phyloP scores from a whole-genome alignment of 1,140 invertebrate genomes.

The Brachionus rotundiformis region DNA sequence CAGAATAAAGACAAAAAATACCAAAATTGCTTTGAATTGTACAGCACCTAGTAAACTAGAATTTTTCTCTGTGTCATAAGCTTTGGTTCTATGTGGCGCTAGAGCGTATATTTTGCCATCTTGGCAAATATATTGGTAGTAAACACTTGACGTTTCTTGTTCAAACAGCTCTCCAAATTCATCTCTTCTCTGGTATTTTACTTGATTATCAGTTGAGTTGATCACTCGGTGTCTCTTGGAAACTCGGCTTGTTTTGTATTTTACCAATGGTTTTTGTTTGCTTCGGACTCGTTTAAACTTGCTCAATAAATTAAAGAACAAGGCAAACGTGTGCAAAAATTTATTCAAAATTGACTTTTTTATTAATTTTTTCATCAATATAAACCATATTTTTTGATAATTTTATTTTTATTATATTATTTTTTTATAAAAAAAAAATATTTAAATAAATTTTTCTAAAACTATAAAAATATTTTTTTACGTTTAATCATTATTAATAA shows the following conservation, averaged over 20 bases:
- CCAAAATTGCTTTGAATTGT: not conserved
- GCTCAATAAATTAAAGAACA: not conserved
- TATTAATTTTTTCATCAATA: constrained; percentile 34
- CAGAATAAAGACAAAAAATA: not conserved
- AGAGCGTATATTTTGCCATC: not conserved
- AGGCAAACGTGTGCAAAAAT: constrained; percentile 9
- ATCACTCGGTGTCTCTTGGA: not conserved
- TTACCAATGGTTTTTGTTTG: not conserved
- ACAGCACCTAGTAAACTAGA: not conserved
- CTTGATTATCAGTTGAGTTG: not conserved
- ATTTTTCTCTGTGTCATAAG: not conserved
- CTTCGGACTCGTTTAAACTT: not conserved
- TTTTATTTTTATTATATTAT: no score
- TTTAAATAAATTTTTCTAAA: not conserved
- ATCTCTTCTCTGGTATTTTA: not conserved
- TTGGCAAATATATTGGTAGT: constrained; percentile 19
- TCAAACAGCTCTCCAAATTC: not conserved
- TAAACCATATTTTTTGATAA: not conserved
- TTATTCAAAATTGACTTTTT: constrained; percentile 43
- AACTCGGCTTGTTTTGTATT: not conserved
- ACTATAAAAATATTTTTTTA: no score
- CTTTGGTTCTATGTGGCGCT: not conserved
- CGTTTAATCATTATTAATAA: no score
- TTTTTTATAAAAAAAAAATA: not conserved
- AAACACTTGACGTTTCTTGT: not conserved